Conservation (phyloP, 2,113 vertebrate genomes). For the Lophotis ruficrista region DNA sequence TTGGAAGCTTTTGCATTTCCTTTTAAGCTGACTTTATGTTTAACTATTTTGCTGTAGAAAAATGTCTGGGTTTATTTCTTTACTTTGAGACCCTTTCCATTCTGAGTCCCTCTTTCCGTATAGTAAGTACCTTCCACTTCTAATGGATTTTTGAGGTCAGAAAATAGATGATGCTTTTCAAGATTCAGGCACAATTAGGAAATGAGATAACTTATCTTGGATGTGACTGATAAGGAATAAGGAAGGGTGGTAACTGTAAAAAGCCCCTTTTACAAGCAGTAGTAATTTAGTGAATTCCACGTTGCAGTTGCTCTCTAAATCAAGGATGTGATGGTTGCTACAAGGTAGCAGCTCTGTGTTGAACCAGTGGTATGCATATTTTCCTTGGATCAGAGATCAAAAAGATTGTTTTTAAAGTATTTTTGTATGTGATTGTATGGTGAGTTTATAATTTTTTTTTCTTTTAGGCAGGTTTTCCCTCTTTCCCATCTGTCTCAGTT, state of each 20-base stretch:
- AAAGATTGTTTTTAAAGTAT: slow-evolving; percentile 55
- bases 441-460: slow-evolving; percentile 45
- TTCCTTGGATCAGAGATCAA: slow-evolving; percentile 59
- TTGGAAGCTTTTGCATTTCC: neutral
- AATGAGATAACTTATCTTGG: neutral
- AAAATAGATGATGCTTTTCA: neutral
- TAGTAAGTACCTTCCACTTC: neutral
- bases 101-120: neutral
- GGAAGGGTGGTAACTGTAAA: neutral
- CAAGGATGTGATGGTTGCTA: neutral
- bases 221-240: neutral
- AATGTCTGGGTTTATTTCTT: neutral
- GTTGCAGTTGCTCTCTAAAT: neutral
- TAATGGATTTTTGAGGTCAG: neutral
- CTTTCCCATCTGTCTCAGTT: slow-evolving; percentile 63
- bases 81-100: neutral
- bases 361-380: neutral
- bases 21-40: neutral
- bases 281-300: neutral
- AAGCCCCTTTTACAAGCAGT: neutral
- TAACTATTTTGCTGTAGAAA: neutral
- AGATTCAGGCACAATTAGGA: neutral
- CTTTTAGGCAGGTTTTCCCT: slow-evolving; percentile 61
- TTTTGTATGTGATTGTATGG: slow-evolving; percentile 44
- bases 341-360: neutral